Base-by-base conservation (phyloP, 2,888 invertebrate genomes). In the Pantelozetes paolii region DNA sequence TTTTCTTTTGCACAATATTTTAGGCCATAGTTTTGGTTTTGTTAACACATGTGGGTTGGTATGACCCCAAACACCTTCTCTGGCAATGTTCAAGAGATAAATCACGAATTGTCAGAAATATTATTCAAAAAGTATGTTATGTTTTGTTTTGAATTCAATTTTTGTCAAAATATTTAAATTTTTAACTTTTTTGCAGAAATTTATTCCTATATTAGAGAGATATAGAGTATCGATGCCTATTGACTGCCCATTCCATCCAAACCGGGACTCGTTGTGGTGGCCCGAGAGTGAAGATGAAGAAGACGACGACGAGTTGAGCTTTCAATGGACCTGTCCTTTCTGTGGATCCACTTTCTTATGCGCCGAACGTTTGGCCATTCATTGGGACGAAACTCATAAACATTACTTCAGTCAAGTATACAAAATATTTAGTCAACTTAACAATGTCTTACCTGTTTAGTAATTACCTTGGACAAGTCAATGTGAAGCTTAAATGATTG, bases 181-280 rank as follows among this genome's bases (percentile, higher is more conserved):
- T 70, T 23, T 67, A 15, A 40, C 57, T 20, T 74, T 71, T 75
- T 72, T 28, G 40, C 79, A 86, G 87, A 92, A 92, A 88, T 92
- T 93, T 92, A 87, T 90, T 78, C 93, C 94, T 74, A 89, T 93
- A 76, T 85, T 94, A 83, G 91, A 91, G 81, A 90, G 91, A 83
- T 92, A 91, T 85, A 90, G 91, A 84, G 90, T 92, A 75, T 89
- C 88, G 81, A 84, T 94, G 78, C 93, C 93, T 20, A 82, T 92
- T 80, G 92, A 93, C 83, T 94, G 94, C 82, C 94, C 94, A 62
- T 89, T 94, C 82, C 92, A 94, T 84, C 90, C 91, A 50, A 86
- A 88, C 79, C 87, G 93, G 79, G 94, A 94, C 83, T 89, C 93
- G 78, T 92, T 92, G 26, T 77, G 78, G 77, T 78, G 78, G 78